Base-by-base conservation (phyloP, 2,797 vertebrate species). In the Petrocephalus schoutedeni region DNA sequence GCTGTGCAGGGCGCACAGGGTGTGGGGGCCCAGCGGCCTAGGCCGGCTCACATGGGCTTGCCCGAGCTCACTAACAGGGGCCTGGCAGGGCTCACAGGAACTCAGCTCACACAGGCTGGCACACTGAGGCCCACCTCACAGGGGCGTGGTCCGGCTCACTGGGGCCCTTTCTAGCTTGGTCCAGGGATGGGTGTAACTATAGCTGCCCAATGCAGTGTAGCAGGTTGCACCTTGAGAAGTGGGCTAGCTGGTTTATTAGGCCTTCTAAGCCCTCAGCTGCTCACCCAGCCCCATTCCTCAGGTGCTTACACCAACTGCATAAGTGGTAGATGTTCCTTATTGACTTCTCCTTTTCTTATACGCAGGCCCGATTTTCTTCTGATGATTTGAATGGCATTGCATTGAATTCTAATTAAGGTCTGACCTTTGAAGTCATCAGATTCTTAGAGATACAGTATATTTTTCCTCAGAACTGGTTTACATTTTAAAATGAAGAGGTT, bases 151-250 rank as follows among this genome's bases (percentile, higher is more conserved):
- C 2, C 2, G 7, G 0, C 54, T 58, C 54, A 21, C 21, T 9
- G n/a, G 7, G 8, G 2, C 59, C 21, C 2, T 41, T 2, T 41
- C 41, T 41, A 41, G 41, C 41, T 45, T 45, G 41, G 41, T 45
- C 41, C 41, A 45, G 41, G 41, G 41, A 45, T 45, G 59, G 49
- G 14, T 32, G 51, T 74, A 85, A 86, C 36, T 14, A 56, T 53
- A 74, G 49, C 77, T 56, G 51, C 41, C 14, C 28, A 4, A 16
- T 49, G 82, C 57, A 32, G 54, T 7, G 0, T 23, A 56, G 58
- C 23, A 19, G 53, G 53, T 56, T 77, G 82, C 61, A 88, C 57
- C 14, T 53, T 58, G 61, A 86, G 67, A 84, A 84, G 51, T 61
- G 23, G n/a, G 21, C 36, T 45, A 6, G 54, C 28, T 57, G 4